Base-by-base conservation (phyloP, 2,888 invertebrate genomes). In the Julus scandinavius region DNA sequence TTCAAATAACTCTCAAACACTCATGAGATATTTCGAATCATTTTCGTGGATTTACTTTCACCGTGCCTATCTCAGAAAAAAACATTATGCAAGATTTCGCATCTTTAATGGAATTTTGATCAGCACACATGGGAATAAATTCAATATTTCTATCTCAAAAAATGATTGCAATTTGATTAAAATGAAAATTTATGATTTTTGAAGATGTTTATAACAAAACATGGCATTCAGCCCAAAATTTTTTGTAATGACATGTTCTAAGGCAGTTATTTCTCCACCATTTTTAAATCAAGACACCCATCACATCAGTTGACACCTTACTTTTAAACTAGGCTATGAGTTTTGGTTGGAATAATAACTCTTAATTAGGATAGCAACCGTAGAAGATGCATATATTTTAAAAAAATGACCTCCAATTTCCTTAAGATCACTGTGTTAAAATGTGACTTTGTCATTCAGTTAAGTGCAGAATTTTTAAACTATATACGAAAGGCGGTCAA, bases 91-190 rank as follows among this genome's bases (percentile, higher is more conserved):
- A 5, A 72, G 9, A 72, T 29, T 72, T 29, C 3, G 29, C 72
- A 72, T 29, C 29, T 29, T 9, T 72, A 72, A 72, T 72, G 29
- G 2, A 72, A 72, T 72, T 72, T 72, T 72, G 72, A 72, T 72
- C 72, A 72, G 29, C 29, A 29, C 72, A 9, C 72, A 13, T 11
- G 72, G 72, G 72, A 72, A 72, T 72, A 72, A 72, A 38, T 72
- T 72, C 11, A 72, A 72, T 29, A 29, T 72, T 72, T 72, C 72
- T 29, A 72, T 29, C 11, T 72, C 72, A 72, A 29, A 72, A 72
- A 72, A 29, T 72, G 72, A 72, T 29, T 29, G 72, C 72, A 29
- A n/a, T 72, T 72, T 72, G 72, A 72, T 72, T 72, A 72, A 72
- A 20, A 72, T 29, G 72, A 72, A 29, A 72, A 72, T 11, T 29